Percentiles rank a stretch among this genome's conserved stretches.
phyloP scores from a whole-genome alignment of 2,797 vertebrate genomes.

The Melopsittacus undulatus region DNA sequence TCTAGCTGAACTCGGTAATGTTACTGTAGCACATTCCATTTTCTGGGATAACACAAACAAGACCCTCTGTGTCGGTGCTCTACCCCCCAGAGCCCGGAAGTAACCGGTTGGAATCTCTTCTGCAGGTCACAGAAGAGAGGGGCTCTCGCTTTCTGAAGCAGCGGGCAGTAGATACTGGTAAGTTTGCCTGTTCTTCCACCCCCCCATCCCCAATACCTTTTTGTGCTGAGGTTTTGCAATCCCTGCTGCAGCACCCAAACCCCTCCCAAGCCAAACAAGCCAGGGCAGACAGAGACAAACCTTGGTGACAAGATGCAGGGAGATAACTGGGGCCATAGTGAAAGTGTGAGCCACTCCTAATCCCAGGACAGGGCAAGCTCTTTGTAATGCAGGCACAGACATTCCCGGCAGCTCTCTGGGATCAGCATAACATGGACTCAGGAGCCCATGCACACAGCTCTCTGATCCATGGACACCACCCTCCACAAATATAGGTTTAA shows the following conservation, averaged over 20 bases:
- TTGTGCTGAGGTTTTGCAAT: not conserved
- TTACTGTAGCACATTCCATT: not conserved
- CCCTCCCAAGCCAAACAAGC: not conserved
- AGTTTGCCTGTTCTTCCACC: not conserved
- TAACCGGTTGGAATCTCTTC: not conserved
- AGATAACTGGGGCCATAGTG: rapidly evolving
- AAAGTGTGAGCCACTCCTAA: not conserved
- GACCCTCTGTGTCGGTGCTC: not conserved
- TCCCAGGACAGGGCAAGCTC: not conserved
- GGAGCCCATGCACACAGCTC: not conserved
- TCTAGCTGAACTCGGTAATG: rapidly evolving
- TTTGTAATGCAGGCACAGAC: not conserved
- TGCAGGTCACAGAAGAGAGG: conserved; percentile 20
- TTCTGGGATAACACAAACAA: not conserved
- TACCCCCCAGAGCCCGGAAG: not conserved
- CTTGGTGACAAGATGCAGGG: not conserved
- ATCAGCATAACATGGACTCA: rapidly evolving
- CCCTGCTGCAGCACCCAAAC: rapidly evolving
- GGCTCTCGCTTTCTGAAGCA: conserved; percentile 36
- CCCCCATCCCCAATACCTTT: not conserved
- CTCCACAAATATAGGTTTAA: not conserved
- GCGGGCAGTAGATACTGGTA: not conserved
- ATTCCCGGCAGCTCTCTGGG: not conserved
- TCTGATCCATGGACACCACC: rapidly evolving
- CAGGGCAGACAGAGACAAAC: not conserved